Evolutionary conservation across 1,140 invertebrate species (phyloP).

Genomic region (Temnothorax longispinosus): DNA sequence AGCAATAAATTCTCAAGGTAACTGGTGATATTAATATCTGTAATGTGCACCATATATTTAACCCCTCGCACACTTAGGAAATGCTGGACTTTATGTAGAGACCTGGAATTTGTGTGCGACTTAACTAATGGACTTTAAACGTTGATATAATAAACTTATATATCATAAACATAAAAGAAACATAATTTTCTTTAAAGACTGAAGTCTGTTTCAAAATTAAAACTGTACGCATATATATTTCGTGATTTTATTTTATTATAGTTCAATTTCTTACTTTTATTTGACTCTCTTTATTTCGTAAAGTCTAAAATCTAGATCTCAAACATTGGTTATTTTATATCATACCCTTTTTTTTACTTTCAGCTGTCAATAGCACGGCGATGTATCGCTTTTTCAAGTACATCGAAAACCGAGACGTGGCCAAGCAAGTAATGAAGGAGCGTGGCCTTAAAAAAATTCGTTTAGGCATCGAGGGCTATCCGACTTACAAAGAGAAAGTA

Average conservation of each 20-base stretch:
- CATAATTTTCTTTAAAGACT: neutral
- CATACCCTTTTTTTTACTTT: slow-evolving; percentile 33
- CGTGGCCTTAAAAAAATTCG: slow-evolving; percentile 99
- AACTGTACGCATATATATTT: neutral
- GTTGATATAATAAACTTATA: neutral
- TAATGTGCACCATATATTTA: slow-evolving; percentile 15
- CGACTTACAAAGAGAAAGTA: slow-evolving; percentile 99
- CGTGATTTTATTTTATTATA: neutral
- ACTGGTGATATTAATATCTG: slow-evolving; percentile 40
- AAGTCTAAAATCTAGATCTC: neutral
- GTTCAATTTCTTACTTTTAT: neutral
- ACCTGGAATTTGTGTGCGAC: neutral
- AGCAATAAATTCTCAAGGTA: slow-evolving; percentile 29
- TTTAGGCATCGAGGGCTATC: slow-evolving; percentile 99
- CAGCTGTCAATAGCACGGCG: slow-evolving; percentile 94
- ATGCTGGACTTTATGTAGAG: neutral
- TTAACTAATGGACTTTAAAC: neutral
- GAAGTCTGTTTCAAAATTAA: neutral
- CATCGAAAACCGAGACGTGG: slow-evolving; percentile 99
- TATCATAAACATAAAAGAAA: slow-evolving; percentile 15
- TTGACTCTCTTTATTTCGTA: neutral
- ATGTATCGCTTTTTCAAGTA: slow-evolving; percentile 99
- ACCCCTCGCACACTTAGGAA: neutral
- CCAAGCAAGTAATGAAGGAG: slow-evolving; percentile 99
- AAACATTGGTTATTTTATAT: neutral